phyloP scores from a whole-genome alignment of 2,888 invertebrate species.

The Timema podura region DNA sequence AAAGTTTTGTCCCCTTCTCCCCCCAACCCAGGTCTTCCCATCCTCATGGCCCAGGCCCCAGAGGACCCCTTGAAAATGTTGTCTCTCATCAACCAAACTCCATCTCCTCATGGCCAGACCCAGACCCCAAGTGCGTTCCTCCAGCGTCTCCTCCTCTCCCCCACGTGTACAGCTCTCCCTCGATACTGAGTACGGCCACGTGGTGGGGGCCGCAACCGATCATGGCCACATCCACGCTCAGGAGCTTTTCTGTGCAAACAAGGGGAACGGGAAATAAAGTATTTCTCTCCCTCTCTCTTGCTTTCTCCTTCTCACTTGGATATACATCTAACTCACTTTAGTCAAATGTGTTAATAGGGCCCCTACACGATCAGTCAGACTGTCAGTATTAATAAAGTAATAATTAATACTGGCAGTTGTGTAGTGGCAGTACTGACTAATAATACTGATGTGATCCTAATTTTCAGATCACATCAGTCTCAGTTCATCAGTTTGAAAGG shows the following conservation, averaged over 20 bases:
- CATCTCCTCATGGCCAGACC: slow-evolving; percentile 8
- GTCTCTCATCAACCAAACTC: slow-evolving; percentile 44
- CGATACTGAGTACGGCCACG: slow-evolving; percentile 57
- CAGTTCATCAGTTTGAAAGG: no score
- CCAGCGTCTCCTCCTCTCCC: slow-evolving; percentile 57
- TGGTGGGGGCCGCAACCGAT: slow-evolving; percentile 61
- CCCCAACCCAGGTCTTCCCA: no score
- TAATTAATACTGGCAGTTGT: no score
- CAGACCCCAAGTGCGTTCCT: slow-evolving; percentile 46
- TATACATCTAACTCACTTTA: no score
- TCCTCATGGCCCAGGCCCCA: slow-evolving; percentile 39
- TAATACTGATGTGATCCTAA: no score
- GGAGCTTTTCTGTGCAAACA: slow-evolving; percentile 44
- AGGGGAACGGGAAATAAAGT: not conserved
- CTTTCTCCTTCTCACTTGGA: no score
- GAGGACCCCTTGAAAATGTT: no score
- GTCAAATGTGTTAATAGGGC: not conserved
- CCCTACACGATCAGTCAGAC: not conserved
- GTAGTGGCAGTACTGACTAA: no score
- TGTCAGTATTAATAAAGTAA: not conserved
- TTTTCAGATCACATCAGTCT: no score
- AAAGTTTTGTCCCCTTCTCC: no score
- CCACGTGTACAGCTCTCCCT: slow-evolving; percentile 63
- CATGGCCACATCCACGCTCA: slow-evolving; percentile 56
- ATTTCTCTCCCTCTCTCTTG: no score